phyloP scores from a whole-genome alignment of 2,888 invertebrate genomes.

The Oasisia sp. region DNA sequence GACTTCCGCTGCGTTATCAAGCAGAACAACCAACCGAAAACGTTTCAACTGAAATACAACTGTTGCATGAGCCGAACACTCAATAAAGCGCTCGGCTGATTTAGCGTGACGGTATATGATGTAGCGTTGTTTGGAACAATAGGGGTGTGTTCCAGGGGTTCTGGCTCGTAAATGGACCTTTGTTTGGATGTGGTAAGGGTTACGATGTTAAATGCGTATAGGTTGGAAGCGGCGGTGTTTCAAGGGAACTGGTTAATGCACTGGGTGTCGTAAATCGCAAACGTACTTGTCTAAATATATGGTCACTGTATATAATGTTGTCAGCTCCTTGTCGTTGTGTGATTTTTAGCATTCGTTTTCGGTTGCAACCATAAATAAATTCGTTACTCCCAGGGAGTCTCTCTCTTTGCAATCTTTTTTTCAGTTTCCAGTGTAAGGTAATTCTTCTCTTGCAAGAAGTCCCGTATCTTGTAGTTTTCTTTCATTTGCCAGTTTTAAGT shows the following conservation, averaged over 20 bases:
- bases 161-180: neutral
- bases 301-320: too few relatives aligned
- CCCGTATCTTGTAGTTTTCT: too few relatives aligned
- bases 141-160: neutral
- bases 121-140: neutral
- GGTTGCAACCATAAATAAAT: too few relatives aligned
- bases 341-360: neutral
- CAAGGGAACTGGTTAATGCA: neutral
- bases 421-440: too few relatives aligned
- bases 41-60: too few relatives aligned
- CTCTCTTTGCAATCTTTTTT: too few relatives aligned
- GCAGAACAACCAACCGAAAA: too few relatives aligned
- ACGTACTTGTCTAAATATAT: too few relatives aligned
- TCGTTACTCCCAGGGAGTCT: too few relatives aligned
- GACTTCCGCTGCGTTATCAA: too few relatives aligned
- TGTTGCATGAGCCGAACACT: neutral
- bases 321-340: neutral
- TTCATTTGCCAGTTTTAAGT: too few relatives aligned
- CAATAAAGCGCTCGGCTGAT: neutral
- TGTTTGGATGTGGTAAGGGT: neutral
- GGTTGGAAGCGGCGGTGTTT: neutral
- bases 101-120: neutral
- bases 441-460: too few relatives aligned
- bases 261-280: neutral
- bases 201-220: neutral